phyloP scores from a whole-genome alignment of 2,888 invertebrate genomes.

The Cephus pygmeus region DNA sequence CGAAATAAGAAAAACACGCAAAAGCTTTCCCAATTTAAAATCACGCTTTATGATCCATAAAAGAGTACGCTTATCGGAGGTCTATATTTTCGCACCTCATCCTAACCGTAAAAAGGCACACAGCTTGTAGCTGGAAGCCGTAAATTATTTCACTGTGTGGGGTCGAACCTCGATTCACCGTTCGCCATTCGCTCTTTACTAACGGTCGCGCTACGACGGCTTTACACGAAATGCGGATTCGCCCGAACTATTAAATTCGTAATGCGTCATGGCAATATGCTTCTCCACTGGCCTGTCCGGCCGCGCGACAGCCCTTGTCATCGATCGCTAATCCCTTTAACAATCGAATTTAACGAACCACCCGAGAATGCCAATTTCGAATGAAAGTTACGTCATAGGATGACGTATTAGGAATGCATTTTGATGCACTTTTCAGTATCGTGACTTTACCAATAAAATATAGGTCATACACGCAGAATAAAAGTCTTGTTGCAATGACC shows the following conservation, averaged over 20 bases:
- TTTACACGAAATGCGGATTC: neutral
- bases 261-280: neutral
- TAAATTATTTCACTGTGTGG: neutral
- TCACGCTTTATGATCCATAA: neutral
- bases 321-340: neutral
- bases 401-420: neutral
- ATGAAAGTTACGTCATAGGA: neutral
- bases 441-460: too few species aligned
- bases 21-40: neutral
- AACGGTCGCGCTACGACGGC: neutral
- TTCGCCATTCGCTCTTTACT: neutral
- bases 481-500: too few species aligned
- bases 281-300: neutral
- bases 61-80: constrained; percentile 19
- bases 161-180: neutral
- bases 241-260: neutral
- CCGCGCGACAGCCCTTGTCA: neutral
- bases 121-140: neutral
- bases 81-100: constrained; percentile 23
- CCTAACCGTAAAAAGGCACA: constrained; percentile 14
- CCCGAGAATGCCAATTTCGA: neutral
- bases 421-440: too few species aligned
- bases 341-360: neutral
- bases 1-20: neutral
- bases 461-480: too few species aligned